Percentiles rank a stretch among this genome's conserved stretches.
phyloP scores from a whole-genome alignment of 2,888 invertebrate species.

The Amphipyra tragopoginis region DNA sequence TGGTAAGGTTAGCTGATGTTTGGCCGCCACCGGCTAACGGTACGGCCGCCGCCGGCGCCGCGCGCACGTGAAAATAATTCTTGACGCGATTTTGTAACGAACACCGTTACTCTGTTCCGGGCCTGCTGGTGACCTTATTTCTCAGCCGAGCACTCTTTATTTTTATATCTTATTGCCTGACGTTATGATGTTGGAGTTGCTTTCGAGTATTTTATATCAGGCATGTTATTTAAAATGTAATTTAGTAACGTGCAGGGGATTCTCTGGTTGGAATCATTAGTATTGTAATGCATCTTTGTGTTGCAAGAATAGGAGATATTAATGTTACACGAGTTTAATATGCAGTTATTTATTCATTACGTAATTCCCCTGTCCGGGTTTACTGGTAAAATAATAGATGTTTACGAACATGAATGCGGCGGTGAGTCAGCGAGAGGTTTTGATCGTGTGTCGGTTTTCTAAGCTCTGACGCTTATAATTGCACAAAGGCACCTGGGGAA shows the following conservation, averaged over 20 bases:
- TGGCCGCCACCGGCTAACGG: slow-evolving; percentile 81
- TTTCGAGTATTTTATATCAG: slow-evolving; percentile 58
- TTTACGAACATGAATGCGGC: slow-evolving; percentile 64
- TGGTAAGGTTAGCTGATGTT: slow-evolving; percentile 71
- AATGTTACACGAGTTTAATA: slow-evolving; percentile 29
- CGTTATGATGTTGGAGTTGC: slow-evolving; percentile 68
- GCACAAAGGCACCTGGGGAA: slow-evolving; percentile 69
- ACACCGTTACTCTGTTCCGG: slow-evolving; percentile 89
- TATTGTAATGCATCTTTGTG: slow-evolving; percentile 20
- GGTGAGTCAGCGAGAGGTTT: slow-evolving; percentile 75
- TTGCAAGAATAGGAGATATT: slow-evolving; percentile 20
- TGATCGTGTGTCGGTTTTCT: slow-evolving; percentile 71
- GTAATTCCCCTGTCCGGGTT: slow-evolving; percentile 61
- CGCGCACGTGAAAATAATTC: slow-evolving; percentile 89
- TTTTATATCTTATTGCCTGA: slow-evolving; percentile 84
- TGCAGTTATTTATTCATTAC: slow-evolving; percentile 58
- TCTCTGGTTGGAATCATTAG: slow-evolving; percentile 8
- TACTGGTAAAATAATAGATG: slow-evolving; percentile 67
- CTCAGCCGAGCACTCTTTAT: slow-evolving; percentile 83
- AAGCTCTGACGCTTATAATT: slow-evolving; percentile 46
- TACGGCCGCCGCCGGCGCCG: slow-evolving; percentile 74
- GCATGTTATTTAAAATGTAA: slow-evolving; percentile 62
- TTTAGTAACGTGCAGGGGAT: slow-evolving; percentile 10
- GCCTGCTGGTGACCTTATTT: slow-evolving; percentile 87
- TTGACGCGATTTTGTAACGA: slow-evolving; percentile 89